Percentiles rank a stretch among this genome's conserved stretches.
Conservation (phyloP, 2,797 vertebrate genomes). For the Micrastur ruficollis region DNA sequence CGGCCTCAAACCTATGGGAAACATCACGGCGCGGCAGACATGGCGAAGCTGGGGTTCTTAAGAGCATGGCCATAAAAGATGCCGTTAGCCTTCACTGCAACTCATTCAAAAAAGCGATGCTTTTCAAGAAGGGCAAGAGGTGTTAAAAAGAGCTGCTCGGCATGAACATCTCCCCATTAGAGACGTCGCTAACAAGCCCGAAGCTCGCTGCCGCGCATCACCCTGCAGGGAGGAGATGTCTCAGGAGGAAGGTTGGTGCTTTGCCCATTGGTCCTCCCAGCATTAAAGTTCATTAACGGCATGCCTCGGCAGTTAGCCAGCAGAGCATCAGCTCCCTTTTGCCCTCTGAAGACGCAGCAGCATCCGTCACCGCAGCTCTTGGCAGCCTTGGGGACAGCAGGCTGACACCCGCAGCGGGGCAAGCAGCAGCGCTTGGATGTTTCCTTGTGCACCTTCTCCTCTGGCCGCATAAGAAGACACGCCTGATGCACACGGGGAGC, state of each 20-base stretch:
- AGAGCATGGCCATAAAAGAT: rapidly evolving
- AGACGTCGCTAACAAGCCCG: rapidly evolving
- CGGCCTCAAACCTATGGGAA: rapidly evolving
- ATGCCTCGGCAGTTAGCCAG: not conserved
- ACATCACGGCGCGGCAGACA: rapidly evolving
- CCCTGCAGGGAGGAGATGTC: not conserved
- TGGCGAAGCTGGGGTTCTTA: rapidly evolving
- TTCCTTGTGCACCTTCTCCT: too few species aligned
- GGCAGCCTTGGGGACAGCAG: too few species aligned
- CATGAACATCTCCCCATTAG: not conserved
- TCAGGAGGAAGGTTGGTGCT: not conserved
- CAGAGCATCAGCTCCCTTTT: not conserved
- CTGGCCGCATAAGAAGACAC: rapidly evolving
- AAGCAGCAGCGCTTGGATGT: not conserved
- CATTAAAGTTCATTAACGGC: not conserved
- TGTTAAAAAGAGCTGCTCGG: not conserved
- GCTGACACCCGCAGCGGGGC: too few species aligned
- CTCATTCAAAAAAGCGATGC: rapidly evolving
- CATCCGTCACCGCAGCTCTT: not conserved
- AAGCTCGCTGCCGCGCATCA: rapidly evolving
- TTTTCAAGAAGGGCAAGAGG: not conserved
- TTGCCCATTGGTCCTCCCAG: not conserved
- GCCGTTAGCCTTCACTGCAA: not conserved
- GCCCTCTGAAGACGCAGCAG: not conserved
- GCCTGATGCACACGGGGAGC: rapidly evolving